phyloP scores from a whole-genome alignment of 2,797 vertebrate genomes.

The Hapalemur alaotrensis region DNA sequence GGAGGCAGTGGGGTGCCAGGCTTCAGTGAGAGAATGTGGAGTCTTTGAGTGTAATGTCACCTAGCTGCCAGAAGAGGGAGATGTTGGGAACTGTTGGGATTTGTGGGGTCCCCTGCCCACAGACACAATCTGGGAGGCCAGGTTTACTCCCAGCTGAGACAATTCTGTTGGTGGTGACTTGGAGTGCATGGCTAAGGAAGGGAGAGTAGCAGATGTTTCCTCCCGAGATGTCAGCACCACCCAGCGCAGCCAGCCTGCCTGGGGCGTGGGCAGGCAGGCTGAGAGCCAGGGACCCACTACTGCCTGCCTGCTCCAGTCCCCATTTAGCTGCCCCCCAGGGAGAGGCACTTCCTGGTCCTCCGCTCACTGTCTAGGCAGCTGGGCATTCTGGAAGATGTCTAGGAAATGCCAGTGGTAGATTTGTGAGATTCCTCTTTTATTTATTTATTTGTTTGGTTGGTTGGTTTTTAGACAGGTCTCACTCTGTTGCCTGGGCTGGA shows the following conservation, averaged over 20 bases:
- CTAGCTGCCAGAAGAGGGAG: conserved; percentile 35
- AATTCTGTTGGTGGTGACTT: neutral
- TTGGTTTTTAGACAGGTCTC: neutral
- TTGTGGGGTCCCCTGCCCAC: neutral
- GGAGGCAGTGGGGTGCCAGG: neutral
- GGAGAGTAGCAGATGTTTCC: neutral
- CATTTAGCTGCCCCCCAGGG: neutral
- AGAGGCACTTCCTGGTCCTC: neutral
- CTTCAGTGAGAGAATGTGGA: neutral
- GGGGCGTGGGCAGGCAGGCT: accelerated
- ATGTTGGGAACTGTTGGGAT: neutral
- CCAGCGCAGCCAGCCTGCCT: neutral
- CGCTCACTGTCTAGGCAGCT: neutral
- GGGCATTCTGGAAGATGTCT: neutral
- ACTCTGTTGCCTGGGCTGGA: neutral
- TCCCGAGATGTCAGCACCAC: neutral
- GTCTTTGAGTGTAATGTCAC: neutral
- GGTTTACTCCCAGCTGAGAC: neutral
- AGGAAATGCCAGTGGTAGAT: neutral
- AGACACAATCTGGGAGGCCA: neutral
- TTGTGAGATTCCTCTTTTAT: neutral
- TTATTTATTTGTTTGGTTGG: too few relatives aligned
- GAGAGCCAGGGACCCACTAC: neutral
- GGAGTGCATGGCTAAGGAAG: neutral
- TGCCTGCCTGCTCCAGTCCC: neutral